Conservation (phyloP, 2,888 invertebrate species). For the Gonocerus acuteangulatus region DNA sequence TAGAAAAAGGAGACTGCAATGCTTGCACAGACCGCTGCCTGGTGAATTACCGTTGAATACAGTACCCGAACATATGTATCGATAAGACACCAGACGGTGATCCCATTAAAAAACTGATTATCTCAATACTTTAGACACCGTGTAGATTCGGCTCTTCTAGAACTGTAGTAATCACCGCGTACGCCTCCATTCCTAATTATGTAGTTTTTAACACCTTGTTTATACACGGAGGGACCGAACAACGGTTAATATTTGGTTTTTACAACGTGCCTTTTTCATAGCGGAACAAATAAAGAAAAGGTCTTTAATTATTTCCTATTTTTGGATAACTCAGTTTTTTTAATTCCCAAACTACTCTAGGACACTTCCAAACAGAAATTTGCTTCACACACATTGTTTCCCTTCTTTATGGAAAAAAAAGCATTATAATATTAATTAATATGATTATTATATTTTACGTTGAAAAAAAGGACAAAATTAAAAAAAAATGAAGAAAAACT, state of each 20-base stretch:
- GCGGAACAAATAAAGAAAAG: slow-evolving; percentile 24
- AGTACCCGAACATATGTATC: neutral
- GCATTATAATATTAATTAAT: slow-evolving; percentile 18
- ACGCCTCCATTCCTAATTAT: slow-evolving; percentile 18
- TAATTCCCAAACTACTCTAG: slow-evolving; percentile 18
- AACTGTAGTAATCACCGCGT: slow-evolving; percentile 19
- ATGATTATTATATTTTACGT: slow-evolving; percentile 14
- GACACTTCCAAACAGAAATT: slow-evolving; percentile 20
- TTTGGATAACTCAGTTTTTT: slow-evolving; percentile 25
- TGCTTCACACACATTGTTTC: slow-evolving; percentile 22
- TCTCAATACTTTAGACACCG: slow-evolving; percentile 22
- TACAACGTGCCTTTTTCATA: slow-evolving; percentile 23
- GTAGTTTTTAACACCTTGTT: slow-evolving; percentile 22
- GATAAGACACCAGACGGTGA: slow-evolving; percentile 13
- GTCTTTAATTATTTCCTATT: slow-evolving; percentile 12
- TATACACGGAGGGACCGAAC: slow-evolving; percentile 23
- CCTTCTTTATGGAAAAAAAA: slow-evolving; percentile 22
- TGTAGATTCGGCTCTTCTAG: slow-evolving; percentile 15
- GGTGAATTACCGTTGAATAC: neutral
- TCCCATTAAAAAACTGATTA: slow-evolving; percentile 27
- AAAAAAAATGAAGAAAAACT: slow-evolving; percentile 22
- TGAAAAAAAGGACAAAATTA: slow-evolving; percentile 18
- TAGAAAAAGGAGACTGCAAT: slow-evolving; percentile 41
- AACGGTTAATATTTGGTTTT: slow-evolving; percentile 16
- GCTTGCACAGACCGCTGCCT: slow-evolving; percentile 38